A percentile compares a stretch with the other conserved stretches of the same genome.
These are phyloP conservation scores for Platyscapa corneri DNA, from an alignment of 1,140 invertebrate species.

Conservation along the genomic window DNA sequence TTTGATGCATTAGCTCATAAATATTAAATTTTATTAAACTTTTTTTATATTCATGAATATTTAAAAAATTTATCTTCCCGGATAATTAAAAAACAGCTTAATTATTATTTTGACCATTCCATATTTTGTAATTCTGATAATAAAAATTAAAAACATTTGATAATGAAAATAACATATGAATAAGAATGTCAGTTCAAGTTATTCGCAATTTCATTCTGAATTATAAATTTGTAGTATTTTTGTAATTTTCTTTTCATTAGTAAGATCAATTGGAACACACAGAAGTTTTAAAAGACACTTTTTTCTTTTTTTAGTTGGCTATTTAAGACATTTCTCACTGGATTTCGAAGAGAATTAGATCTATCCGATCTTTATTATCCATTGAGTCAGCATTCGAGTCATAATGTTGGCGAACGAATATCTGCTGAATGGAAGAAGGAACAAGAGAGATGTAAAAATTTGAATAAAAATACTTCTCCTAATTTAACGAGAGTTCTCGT, in stretches of 20 bases:
- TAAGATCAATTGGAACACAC: background rate
- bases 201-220: no score
- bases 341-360: slow-evolving; percentile 77
- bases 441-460: slow-evolving; percentile 52
- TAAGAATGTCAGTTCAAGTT: background rate
- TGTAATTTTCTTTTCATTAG: background rate
- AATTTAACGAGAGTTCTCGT: slow-evolving; percentile 71
- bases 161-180: background rate
- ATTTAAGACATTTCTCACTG: slow-evolving; percentile 74
- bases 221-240: no score
- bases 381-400: slow-evolving; percentile 77
- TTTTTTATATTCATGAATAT: no score
- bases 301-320: slow-evolving; percentile 75
- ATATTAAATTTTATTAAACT: no score
- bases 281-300: background rate
- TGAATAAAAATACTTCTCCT: slow-evolving; percentile 58
- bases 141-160: no score
- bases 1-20: no score
- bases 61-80: no score
- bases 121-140: no score
- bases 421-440: slow-evolving; percentile 76
- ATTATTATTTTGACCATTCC: no score
- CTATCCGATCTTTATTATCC: slow-evolving; percentile 78
- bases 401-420: slow-evolving; percentile 76
- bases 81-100: no score